Evolutionary conservation across 2,797 vertebrate genomes (phyloP).

Genomic region (Periophthalmus magnuspinnatus): DNA sequence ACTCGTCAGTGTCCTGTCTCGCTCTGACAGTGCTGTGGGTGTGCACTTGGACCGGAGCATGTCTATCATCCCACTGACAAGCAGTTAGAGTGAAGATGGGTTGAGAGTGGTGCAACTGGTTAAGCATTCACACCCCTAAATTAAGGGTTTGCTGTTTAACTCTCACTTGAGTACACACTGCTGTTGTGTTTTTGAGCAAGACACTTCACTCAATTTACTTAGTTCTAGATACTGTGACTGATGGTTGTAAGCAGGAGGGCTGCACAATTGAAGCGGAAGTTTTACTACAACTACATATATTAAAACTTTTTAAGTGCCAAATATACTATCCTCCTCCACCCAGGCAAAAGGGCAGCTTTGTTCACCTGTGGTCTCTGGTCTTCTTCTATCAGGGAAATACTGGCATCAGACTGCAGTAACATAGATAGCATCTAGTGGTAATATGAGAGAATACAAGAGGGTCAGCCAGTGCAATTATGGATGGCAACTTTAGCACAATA

Average conservation of each 20-base stretch:
- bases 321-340: neutral
- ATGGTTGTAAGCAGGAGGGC: no score
- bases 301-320: neutral
- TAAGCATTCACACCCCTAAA: neutral
- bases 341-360: no score
- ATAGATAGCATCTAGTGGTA: no score
- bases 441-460: no score
- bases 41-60: slow-evolving; percentile 1
- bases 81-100: neutral
- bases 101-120: neutral
- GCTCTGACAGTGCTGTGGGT: slow-evolving; percentile 31
- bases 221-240: neutral
- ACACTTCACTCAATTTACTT: no score
- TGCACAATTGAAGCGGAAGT: no score
- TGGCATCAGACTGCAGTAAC: no score
- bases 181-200: neutral
- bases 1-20: slow-evolving; percentile 33
- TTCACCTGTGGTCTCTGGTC: no score
- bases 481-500: no score
- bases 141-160: neutral
- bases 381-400: no score
- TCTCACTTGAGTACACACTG: neutral
- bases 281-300: no score
- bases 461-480: no score
- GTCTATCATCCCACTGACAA: slow-evolving; percentile 21